These are phyloP conservation scores for Trichomycterus rosablanca DNA, from an alignment of 2,113 vertebrate species.

Conservation along the genomic window DNA sequence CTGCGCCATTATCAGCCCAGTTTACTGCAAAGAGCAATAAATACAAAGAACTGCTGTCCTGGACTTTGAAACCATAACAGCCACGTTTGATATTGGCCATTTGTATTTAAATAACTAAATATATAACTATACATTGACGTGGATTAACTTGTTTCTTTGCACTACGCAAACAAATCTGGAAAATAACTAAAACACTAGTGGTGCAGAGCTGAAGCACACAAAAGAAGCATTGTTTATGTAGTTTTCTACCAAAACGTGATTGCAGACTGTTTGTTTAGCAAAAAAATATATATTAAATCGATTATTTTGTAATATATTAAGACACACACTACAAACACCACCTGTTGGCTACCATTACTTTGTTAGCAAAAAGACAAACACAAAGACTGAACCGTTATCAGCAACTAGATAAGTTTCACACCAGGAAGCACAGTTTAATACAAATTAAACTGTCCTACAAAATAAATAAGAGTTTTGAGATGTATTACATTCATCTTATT, in stretches of 20 bases:
- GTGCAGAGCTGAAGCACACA: background rate
- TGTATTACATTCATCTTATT: no score
- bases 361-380: background rate
- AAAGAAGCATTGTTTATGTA: background rate
- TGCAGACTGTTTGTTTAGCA: no score
- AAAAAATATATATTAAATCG: no score
- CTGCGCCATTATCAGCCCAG: constrained; percentile 11
- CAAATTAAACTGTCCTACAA: no score
- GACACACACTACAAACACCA: background rate
- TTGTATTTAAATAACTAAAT: no score
- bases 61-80: constrained; percentile 48
- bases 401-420: no score
- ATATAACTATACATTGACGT: no score
- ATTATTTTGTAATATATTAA: background rate
- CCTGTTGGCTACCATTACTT: background rate
- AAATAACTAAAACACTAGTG: no score
- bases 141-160: no score
- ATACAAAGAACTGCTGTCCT: constrained; percentile 40
- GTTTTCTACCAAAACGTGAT: background rate
- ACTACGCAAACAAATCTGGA: background rate
- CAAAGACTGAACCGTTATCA: no score
- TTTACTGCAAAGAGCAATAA: constrained; percentile 51
- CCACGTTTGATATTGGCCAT: constrained; percentile 4
- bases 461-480: no score
- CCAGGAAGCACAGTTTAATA: no score